These are phyloP conservation scores for Penaeus monodon DNA, from an alignment of 2,888 invertebrate species.

Conservation along the genomic window DNA sequence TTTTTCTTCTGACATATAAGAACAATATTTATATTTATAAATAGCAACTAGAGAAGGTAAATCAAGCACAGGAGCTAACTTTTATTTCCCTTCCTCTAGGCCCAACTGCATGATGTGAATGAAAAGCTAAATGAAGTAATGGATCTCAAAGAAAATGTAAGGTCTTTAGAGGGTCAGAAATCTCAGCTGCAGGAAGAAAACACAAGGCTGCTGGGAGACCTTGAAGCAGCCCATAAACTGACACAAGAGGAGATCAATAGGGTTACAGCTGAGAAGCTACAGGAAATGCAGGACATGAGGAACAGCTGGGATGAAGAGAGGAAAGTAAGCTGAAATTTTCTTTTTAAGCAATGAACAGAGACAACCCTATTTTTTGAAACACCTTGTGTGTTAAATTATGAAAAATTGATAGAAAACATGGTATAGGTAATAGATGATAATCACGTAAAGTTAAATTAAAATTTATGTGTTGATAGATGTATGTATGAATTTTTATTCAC, in stretches of 20 bases:
- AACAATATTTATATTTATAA: too few species aligned
- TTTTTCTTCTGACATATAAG: neutral
- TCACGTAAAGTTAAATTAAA: too few species aligned
- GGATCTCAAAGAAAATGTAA: conserved; percentile 27
- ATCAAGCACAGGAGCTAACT: neutral
- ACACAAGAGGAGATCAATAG: conserved; percentile 27
- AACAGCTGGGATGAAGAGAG: conserved; percentile 38
- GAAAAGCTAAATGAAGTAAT: conserved; percentile 26
- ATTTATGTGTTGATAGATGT: neutral
- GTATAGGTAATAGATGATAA: too few species aligned
- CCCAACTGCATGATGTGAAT: conserved; percentile 33
- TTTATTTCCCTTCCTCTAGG: conserved; percentile 12
- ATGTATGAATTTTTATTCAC: neutral
- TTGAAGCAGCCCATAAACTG: conserved; percentile 21
- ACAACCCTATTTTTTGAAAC: too few species aligned
- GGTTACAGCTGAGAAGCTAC: conserved; percentile 41
- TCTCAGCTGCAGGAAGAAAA: neutral
- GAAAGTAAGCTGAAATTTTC: conserved; percentile 27
- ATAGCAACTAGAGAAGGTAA: too few species aligned
- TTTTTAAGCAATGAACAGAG: neutral
- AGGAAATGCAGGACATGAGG: conserved; percentile 39
- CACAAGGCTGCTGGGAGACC: neutral
- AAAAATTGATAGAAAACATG: neutral
- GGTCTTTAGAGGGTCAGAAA: conserved; percentile 18
- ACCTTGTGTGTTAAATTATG: neutral